Conservation (phyloP, 2,797 vertebrate species). For the Molossus alvarezi region DNA sequence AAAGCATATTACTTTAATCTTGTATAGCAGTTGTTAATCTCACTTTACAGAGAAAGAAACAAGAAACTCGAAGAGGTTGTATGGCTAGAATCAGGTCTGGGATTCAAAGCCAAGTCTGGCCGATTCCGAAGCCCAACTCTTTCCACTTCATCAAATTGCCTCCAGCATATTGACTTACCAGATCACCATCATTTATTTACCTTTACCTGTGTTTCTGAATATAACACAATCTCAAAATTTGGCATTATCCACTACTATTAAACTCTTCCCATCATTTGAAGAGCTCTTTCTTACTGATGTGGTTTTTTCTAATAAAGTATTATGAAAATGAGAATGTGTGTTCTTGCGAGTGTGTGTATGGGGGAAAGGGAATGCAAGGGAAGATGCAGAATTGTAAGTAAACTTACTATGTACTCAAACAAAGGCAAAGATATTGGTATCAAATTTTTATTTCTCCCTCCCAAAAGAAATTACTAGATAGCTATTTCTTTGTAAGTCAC, state of each 20-base stretch:
- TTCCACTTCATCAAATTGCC: not conserved
- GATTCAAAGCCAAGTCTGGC: not conserved
- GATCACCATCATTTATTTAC: not conserved
- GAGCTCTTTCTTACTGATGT: not conserved
- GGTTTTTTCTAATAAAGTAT: not conserved
- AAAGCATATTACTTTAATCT: not conserved
- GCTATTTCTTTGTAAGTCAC: conserved; percentile 37
- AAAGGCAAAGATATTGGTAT: not conserved
- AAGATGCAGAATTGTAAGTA: conserved; percentile 49
- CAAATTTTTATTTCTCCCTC: conserved; percentile 61
- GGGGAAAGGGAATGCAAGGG: not conserved
- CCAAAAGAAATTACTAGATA: conserved; percentile 3
- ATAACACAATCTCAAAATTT: conserved; percentile 7
- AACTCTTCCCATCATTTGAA: not conserved
- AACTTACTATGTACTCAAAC: conserved; percentile 37
- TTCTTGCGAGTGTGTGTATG: not conserved
- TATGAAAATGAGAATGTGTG: conserved; percentile 26
- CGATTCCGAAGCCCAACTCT: not conserved
- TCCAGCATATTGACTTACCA: not conserved
- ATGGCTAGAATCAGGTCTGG: not conserved
- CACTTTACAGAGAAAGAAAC: conserved; percentile 42
- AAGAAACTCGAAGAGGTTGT: not conserved
- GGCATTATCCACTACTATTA: not conserved
- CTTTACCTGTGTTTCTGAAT: conserved; percentile 23
- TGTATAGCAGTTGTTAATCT: not conserved